Conservation (phyloP, 2,888 invertebrate species). For the Abrostola triplasia region DNA sequence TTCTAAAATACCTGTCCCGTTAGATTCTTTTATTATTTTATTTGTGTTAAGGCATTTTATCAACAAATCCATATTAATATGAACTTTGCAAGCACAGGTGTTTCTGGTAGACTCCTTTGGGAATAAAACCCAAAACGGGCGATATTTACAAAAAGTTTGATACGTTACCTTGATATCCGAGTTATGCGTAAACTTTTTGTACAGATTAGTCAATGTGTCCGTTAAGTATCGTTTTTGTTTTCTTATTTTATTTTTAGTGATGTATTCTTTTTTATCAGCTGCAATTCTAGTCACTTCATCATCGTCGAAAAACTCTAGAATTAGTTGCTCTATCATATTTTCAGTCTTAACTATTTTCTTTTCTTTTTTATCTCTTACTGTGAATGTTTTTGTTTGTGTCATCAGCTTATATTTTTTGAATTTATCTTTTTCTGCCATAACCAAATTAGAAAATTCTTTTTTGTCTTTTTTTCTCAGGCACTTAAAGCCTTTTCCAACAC, state of each 20-base stretch:
- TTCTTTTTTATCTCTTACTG: slow-evolving; percentile 12
- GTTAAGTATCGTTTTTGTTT: slow-evolving; percentile 3
- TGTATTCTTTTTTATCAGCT: slow-evolving; percentile 25
- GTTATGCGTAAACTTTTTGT: slow-evolving; percentile 8
- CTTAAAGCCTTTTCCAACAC: slow-evolving; percentile 11
- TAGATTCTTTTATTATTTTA: slow-evolving; percentile 2
- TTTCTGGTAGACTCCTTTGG: slow-evolving; percentile 13
- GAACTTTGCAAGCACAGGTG: slow-evolving; percentile 9
- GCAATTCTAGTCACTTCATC: slow-evolving; percentile 15
- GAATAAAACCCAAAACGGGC: slow-evolving; percentile 15
- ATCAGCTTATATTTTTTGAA: slow-evolving; percentile 10
- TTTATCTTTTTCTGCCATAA: slow-evolving; percentile 7
- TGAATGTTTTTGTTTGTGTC: slow-evolving; percentile 10
- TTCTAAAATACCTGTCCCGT: slow-evolving; percentile 6
- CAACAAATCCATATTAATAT: slow-evolving; percentile 1
- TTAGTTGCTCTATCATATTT: slow-evolving; percentile 7
- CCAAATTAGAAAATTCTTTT: slow-evolving; percentile 10
- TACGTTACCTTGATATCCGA: slow-evolving; percentile 14
- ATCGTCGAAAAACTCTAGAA: slow-evolving; percentile 15
- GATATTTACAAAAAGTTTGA: slow-evolving; percentile 23
- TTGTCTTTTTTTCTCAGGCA: slow-evolving; percentile 16
- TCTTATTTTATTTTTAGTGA: slow-evolving; percentile 6
- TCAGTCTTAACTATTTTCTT: not conserved
- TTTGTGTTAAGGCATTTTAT: slow-evolving; percentile 1
- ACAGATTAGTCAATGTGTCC: not conserved